Percentiles rank a stretch among this genome's conserved stretches.
These are phyloP conservation scores for Cariama cristata DNA, from an alignment of 2,113 vertebrate species.

Conservation along the genomic window DNA sequence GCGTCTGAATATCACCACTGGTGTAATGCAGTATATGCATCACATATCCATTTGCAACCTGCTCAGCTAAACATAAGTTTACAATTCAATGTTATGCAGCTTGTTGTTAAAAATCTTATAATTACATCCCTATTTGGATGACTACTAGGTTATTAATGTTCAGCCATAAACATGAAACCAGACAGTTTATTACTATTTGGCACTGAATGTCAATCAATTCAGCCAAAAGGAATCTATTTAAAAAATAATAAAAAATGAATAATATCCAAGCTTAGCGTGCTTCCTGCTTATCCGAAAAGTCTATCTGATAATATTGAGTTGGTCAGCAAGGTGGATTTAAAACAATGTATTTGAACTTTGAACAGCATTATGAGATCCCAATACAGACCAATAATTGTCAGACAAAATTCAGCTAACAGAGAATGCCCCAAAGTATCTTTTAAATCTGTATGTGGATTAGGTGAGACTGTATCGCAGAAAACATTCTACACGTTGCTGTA, in stretches of 20 bases:
- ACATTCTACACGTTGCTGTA: background rate
- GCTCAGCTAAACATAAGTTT: background rate
- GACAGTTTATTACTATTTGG: conserved; percentile 62
- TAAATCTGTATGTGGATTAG: background rate
- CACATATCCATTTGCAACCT: background rate
- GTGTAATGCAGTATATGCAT: background rate
- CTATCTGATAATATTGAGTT: background rate
- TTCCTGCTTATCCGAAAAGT: background rate
- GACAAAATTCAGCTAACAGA: background rate
- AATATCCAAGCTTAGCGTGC: background rate
- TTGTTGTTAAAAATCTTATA: conserved; percentile 6
- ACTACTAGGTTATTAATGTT: conserved; percentile 49
- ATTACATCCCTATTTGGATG: background rate
- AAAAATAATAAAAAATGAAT: conserved; percentile 8
- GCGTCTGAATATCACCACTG: background rate
- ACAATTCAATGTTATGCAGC: background rate
- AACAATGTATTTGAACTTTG: background rate
- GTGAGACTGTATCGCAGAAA: background rate
- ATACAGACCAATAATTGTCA: background rate
- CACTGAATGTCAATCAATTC: conserved; percentile 39
- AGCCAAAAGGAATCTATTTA: conserved; percentile 19
- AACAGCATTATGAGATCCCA: conserved; percentile 3
- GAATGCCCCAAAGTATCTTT: background rate
- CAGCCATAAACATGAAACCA: conserved; percentile 46
- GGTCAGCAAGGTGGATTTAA: background rate